Evolutionary conservation across 2,888 invertebrate species (phyloP).

Genomic region (Lordiphosa andalusiaca): DNA sequence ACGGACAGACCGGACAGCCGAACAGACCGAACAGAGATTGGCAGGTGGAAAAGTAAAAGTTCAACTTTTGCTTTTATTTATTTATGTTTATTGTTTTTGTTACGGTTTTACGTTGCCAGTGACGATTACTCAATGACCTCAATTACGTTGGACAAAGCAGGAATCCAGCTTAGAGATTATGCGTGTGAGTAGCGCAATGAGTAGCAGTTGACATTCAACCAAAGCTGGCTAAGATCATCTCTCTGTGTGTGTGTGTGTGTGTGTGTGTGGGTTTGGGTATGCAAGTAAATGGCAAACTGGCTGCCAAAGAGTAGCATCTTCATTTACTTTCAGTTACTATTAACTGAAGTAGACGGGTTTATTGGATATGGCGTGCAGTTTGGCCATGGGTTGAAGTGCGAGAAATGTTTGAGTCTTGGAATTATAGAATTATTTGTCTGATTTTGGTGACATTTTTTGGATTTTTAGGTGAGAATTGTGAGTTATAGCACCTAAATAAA

Average conservation of each 20-base stretch:
- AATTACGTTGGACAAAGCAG: slow-evolving; percentile 9
- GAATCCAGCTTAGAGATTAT: slow-evolving; percentile 33
- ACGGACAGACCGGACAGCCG: background rate
- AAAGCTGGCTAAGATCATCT: slow-evolving; percentile 27
- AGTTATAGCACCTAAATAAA: no score
- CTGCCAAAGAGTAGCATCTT: slow-evolving; percentile 43
- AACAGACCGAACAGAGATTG: slow-evolving; percentile 1
- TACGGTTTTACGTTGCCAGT: slow-evolving; percentile 3
- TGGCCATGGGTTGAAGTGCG: no score
- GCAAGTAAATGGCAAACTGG: slow-evolving; percentile 52
- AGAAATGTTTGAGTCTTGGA: no score
- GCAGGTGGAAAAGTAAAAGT: slow-evolving; percentile 62
- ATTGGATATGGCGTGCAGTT: slow-evolving; percentile 4
- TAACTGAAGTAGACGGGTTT: slow-evolving; percentile 9
- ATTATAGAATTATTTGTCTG: no score
- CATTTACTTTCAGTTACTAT: slow-evolving; percentile 31
- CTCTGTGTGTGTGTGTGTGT: slow-evolving; percentile 1
- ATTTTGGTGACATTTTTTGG: no score
- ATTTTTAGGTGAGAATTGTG: no score
- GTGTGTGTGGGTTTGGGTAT: slow-evolving; percentile 16
- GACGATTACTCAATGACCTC: slow-evolving; percentile 26
- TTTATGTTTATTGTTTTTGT: slow-evolving; percentile 25
- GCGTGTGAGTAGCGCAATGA: slow-evolving; percentile 36
- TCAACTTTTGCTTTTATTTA: slow-evolving; percentile 35
- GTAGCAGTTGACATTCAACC: slow-evolving; percentile 60